phyloP scores from a whole-genome alignment of 2,888 invertebrate species.

The Alviniconcha strummeri region DNA sequence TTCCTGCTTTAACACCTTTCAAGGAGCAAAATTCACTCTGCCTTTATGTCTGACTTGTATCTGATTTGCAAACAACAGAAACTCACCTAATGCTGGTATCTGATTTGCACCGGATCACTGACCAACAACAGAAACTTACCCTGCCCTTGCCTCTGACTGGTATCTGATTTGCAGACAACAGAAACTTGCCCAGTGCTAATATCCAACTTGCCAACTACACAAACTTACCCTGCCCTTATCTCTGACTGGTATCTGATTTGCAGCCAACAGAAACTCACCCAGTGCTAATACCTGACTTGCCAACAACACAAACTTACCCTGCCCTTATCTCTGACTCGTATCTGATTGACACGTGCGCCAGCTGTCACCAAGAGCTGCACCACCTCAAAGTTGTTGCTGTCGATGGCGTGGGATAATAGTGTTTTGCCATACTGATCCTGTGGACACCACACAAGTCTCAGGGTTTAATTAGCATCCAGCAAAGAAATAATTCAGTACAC shows the following conservation, averaged over 20 bases:
- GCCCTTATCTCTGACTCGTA: constrained; percentile 54
- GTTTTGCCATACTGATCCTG: constrained; percentile 62
- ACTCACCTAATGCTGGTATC: constrained; percentile 45
- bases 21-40: constrained; percentile 25
- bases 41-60: constrained; percentile 51
- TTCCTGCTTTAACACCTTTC: too few species aligned
- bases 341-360: constrained; percentile 52
- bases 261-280: background rate
- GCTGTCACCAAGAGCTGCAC: constrained; percentile 55
- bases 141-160: constrained; percentile 51
- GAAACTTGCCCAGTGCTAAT: too few species aligned
- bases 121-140: constrained; percentile 23
- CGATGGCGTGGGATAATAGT: constrained; percentile 59
- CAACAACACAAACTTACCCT: constrained; percentile 27
- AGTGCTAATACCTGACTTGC: too few species aligned
- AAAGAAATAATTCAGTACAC: background rate
- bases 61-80: too few species aligned
- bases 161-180: constrained; percentile 44
- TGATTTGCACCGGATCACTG: constrained; percentile 38
- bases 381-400: constrained; percentile 57
- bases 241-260: constrained; percentile 52
- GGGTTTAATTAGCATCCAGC: background rate
- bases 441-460: background rate
- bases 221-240: constrained; percentile 46
- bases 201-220: too few species aligned